Conservation (phyloP, 1,140 invertebrate genomes). For the Hyles euphorbiae region DNA sequence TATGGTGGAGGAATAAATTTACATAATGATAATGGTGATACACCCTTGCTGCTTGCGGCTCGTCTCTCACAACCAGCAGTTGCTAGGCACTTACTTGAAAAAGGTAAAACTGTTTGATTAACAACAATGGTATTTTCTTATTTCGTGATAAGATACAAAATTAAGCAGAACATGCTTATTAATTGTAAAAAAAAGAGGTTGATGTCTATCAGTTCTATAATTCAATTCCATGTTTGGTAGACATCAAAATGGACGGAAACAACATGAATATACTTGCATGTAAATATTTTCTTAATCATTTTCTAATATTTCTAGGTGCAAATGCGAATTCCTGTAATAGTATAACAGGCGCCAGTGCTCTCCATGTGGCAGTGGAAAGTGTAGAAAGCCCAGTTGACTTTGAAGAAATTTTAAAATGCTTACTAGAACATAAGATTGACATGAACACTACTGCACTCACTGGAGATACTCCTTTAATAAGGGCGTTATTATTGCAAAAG, state of each 20-base stretch:
- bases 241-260: too few relatives aligned
- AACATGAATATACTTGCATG: too few relatives aligned
- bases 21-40: constrained; percentile 77
- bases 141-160: too few relatives aligned
- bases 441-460: constrained; percentile 60
- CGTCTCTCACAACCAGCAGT: constrained; percentile 69
- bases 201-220: too few relatives aligned
- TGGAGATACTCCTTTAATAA: constrained; percentile 66
- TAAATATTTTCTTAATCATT: too few relatives aligned
- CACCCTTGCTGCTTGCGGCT: constrained; percentile 77
- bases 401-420: constrained; percentile 51
- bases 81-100: constrained; percentile 66
- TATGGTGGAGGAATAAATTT: constrained; percentile 73
- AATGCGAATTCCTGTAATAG: constrained; percentile 76
- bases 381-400: constrained; percentile 48
- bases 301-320: constrained; percentile 59
- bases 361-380: constrained; percentile 76
- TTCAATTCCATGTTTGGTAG: too few relatives aligned
- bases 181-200: too few relatives aligned
- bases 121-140: neutral
- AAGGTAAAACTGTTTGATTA: constrained; percentile 56
- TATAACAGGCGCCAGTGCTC: constrained; percentile 73
- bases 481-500: constrained; percentile 66
- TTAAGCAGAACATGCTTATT: too few relatives aligned
- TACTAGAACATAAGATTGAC: constrained; percentile 61